Conservation (phyloP, 2,797 vertebrate species). For the Tauraco hartlaubi region DNA sequence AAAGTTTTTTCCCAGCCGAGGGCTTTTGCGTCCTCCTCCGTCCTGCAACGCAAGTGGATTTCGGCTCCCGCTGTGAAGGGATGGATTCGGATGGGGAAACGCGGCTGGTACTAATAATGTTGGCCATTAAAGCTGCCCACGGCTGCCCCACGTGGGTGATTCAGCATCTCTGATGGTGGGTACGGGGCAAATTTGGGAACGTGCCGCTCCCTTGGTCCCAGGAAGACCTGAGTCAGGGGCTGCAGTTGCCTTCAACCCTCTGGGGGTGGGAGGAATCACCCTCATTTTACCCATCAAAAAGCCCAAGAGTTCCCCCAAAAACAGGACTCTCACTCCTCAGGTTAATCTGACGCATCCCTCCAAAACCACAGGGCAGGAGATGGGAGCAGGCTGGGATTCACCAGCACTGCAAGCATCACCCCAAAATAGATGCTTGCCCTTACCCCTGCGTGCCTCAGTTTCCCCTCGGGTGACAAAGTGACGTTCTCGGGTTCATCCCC, state of each 20-base stretch:
- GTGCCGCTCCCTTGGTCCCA: background rate
- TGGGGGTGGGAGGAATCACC: rapidly evolving
- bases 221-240: background rate
- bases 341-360: rapidly evolving
- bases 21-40: background rate
- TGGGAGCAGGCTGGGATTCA: background rate
- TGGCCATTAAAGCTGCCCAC: background rate
- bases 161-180: background rate
- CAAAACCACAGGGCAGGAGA: background rate
- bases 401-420: rapidly evolving
- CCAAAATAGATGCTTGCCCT: background rate
- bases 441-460: background rate
- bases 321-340: rapidly evolving
- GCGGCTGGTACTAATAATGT: background rate
- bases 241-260: rapidly evolving
- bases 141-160: background rate
- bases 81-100: background rate
- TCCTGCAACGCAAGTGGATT: background rate
- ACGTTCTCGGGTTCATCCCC: background rate
- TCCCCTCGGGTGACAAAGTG: rapidly evolving
- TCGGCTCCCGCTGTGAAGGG: background rate
- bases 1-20: slow-evolving; percentile 23
- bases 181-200: background rate
- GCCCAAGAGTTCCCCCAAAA: background rate
- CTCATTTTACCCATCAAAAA: background rate